Evolutionary conservation across 2,113 vertebrate genomes (phyloP), one percentile per base, ranked within the genome.

Genomic region (Protobothrops mucrosquamatus): DNA sequence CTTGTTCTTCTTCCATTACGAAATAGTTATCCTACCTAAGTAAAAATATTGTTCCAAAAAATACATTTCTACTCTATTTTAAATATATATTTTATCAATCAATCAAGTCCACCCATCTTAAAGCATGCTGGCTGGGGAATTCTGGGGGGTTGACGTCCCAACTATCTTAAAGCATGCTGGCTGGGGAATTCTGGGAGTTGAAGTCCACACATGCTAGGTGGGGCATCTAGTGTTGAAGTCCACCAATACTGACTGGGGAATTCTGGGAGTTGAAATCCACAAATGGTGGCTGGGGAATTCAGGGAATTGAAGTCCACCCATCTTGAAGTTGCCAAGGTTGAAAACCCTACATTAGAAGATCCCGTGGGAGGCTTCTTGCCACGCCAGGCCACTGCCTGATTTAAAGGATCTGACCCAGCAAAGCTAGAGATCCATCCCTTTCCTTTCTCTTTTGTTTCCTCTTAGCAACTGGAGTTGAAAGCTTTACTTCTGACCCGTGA

Each of bases 401-500:
- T 81, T 39, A 18, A 81, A 39, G 8, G 2, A 22, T 39, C 69
- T 20, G 15, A 9, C 7, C 3, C 74, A 22, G 18, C 18, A 10
- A 43, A 81, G 18, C 18, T 43, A 22, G 74, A 10, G 74, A 10
- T 8, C 34, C 34, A 81, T 10, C 39, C 7, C 6, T 43, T 29
- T 48, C 54, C 20, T 0, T 0, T 64, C 24, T 0, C 29, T 69
- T 69, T 18, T 14, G 0, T 14, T 81, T 52, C 1, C 89, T 23
- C 0, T 0, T 96, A 97, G 97, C 34, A 59, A 0, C 89, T 97
- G 91, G 97, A 97, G 88, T 93, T 93, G 15, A 92, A 91, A 3
- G 87, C 95, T 0, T n/a, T 97, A 93, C 95, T 95, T 88, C 97
- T 98, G 98, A 97, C 98, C 39, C 98, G 96, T 18, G 96, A 97